phyloP scores from a whole-genome alignment of 2,113 vertebrate genomes.

The Apistogramma diplotaenia region DNA sequence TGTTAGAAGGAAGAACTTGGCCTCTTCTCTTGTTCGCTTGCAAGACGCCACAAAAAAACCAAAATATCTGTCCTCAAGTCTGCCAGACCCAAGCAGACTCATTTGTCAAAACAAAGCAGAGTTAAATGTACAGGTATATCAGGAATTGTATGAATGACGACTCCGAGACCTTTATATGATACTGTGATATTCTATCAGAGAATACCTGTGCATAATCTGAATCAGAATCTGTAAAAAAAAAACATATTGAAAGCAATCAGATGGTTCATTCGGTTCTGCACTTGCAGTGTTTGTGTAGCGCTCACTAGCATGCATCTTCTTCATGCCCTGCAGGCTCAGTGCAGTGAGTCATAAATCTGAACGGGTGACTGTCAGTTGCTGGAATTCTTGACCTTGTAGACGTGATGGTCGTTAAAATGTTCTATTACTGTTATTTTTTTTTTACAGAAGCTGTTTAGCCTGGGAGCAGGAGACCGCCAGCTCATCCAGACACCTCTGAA shows the following conservation, averaged over 20 bases:
- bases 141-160: constrained; percentile 19
- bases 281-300: not conserved
- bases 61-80: not conserved
- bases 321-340: constrained; percentile 1
- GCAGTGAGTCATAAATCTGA: not conserved
- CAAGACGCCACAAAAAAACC: constrained; percentile 21
- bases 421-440: not conserved
- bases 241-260: not conserved
- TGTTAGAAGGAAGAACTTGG: constrained; percentile 16
- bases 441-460: constrained; percentile 91
- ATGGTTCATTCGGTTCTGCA: constrained; percentile 13
- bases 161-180: not conserved
- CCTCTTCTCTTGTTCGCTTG: not conserved
- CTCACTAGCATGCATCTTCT: not conserved
- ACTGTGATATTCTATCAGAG: not conserved
- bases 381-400: not conserved
- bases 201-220: not conserved
- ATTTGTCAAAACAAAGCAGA: constrained; percentile 16
- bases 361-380: not conserved
- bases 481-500: constrained; percentile 96
- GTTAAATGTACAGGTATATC: constrained; percentile 19
- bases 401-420: not conserved
- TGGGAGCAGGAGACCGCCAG: constrained; percentile 95
- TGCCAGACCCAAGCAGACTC: constrained; percentile 12
- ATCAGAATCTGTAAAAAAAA: not conserved